Conservation (phyloP, 2,797 vertebrate species). For the Phoebastria nigripes region DNA sequence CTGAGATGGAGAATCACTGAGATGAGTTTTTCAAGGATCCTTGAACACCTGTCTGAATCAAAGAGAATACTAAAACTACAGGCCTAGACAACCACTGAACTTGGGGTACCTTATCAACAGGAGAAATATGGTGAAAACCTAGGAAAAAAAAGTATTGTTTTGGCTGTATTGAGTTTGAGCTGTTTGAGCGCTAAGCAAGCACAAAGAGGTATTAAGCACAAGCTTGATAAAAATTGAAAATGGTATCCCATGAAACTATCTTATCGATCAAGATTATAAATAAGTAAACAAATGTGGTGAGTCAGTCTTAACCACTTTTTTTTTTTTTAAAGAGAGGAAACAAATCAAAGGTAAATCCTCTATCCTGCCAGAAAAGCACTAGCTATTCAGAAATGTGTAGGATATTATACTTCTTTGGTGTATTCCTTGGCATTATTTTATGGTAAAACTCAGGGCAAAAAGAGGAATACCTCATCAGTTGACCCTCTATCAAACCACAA, state of each 20-base stretch:
- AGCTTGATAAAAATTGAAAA: not conserved
- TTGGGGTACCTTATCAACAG: not conserved
- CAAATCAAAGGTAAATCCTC: not conserved
- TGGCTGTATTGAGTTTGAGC: not conserved
- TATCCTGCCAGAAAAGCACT: not conserved
- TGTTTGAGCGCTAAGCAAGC: not conserved
- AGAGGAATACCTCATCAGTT: not conserved
- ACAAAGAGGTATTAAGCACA: not conserved
- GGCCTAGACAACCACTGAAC: not conserved
- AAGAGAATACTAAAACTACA: not conserved
- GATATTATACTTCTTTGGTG: not conserved
- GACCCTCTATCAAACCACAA: not conserved
- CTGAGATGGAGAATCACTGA: not conserved
- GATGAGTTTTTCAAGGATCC: not conserved
- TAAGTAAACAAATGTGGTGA: not conserved
- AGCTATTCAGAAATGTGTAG: not conserved
- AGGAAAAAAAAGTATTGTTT: not conserved
- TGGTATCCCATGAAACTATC: not conserved
- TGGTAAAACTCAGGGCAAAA: not conserved
- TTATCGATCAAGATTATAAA: not conserved
- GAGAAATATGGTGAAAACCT: not conserved
- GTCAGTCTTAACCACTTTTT: not conserved
- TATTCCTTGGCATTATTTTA: not conserved
- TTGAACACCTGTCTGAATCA: not conserved
- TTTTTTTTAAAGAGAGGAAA: not conserved